Conservation (phyloP, 2,113 vertebrate genomes). For the Ia io region DNA sequence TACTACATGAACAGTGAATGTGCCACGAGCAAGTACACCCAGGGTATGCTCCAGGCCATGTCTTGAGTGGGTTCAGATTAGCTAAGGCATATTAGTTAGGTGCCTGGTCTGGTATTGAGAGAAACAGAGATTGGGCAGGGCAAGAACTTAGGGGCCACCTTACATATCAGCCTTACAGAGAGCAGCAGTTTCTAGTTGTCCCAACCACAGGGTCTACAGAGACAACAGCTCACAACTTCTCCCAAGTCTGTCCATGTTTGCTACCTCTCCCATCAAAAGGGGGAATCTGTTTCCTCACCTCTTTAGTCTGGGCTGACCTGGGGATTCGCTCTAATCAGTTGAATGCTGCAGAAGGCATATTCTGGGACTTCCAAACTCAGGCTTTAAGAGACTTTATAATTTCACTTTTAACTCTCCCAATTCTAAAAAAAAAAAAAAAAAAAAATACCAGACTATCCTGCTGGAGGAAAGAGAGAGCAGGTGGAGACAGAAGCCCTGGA, state of each 20-base stretch:
- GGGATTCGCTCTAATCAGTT: neutral
- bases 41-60: neutral
- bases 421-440: neutral
- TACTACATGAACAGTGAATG: neutral
- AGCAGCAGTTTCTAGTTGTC: neutral
- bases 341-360: neutral
- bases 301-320: neutral
- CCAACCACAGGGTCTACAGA: neutral
- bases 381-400: neutral
- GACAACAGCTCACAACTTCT: neutral
- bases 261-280: neutral
- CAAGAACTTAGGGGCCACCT: neutral
- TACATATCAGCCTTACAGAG: neutral
- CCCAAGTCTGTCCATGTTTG: neutral
- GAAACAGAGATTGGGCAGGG: neutral
- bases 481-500: neutral
- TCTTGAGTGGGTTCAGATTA: neutral
- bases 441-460: neutral
- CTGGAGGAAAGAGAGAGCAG: neutral
- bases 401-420: slow-evolving; percentile 10
- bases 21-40: neutral
- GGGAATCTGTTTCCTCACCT: neutral
- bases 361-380: slow-evolving; percentile 5
- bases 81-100: neutral
- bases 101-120: neutral